phyloP scores from a whole-genome alignment of 2,888 invertebrate genomes.

The Oligia strigilis region DNA sequence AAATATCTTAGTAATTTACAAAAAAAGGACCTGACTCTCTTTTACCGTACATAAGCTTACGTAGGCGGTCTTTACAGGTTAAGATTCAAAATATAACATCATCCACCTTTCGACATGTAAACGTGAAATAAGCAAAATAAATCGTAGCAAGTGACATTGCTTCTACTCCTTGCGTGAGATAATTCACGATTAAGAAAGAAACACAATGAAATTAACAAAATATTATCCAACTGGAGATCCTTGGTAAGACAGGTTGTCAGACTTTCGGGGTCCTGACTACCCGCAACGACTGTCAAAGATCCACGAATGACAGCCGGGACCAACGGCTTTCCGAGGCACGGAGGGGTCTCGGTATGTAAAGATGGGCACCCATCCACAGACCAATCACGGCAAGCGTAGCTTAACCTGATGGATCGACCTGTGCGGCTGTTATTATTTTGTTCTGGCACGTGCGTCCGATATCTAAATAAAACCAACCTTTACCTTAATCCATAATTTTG shows the following conservation, averaged over 20 bases:
- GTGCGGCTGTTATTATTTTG: too few species aligned
- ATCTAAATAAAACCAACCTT: conserved; percentile 56
- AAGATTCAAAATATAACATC: neutral
- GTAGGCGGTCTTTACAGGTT: neutral
- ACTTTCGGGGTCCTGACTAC: too few species aligned
- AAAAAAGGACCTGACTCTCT: neutral
- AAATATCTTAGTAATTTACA: neutral
- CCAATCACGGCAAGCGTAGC: too few species aligned
- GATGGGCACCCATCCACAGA: too few species aligned
- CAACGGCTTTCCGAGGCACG: too few species aligned
- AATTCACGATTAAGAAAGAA: neutral
- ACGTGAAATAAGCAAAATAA: neutral
- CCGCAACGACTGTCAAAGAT: too few species aligned
- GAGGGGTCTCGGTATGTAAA: too few species aligned
- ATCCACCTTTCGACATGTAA: neutral
- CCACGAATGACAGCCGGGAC: too few species aligned
- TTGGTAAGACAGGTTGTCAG: too few species aligned
- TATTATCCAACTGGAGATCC: neutral
- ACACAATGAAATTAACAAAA: neutral
- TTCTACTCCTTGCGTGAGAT: neutral
- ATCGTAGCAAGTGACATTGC: neutral
- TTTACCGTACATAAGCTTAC: neutral
- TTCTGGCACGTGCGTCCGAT: conserved; percentile 25
- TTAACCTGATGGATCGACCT: too few species aligned
- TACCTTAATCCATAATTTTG: conserved; percentile 49